Evolutionary conservation across 2,888 invertebrate species (phyloP).

Genomic region (Flexamia atlantica): DNA sequence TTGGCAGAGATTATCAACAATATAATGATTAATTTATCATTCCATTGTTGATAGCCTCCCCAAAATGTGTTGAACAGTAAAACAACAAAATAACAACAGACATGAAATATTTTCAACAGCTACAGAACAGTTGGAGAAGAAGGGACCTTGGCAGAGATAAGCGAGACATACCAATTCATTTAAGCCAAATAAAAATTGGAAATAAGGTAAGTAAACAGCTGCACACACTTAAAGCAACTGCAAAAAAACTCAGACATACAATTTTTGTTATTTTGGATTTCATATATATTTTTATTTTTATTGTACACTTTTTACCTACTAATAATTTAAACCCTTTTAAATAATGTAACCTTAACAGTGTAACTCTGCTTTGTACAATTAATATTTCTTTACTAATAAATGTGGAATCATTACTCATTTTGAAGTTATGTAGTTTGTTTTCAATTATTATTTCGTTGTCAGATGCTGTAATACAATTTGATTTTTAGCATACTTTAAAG

Average conservation of each 20-base stretch:
- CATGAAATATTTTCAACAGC: not conserved
- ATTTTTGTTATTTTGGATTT: not conserved
- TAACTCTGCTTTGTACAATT: too few species aligned
- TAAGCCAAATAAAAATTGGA: constrained; percentile 21
- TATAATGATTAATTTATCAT: not conserved
- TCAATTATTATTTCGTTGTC: too few species aligned
- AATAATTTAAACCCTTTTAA: too few species aligned
- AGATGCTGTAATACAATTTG: too few species aligned
- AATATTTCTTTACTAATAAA: too few species aligned
- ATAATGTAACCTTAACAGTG: too few species aligned
- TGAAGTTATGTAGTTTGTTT: too few species aligned
- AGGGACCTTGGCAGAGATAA: constrained; percentile 24
- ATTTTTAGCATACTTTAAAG: too few species aligned
- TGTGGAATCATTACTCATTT: too few species aligned
- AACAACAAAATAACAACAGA: constrained; percentile 29
- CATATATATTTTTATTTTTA: too few species aligned
- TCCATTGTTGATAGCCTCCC: constrained; percentile 26
- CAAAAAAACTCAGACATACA: not conserved
- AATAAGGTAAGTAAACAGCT: not conserved
- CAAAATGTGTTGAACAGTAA: constrained; percentile 8
- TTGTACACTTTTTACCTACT: too few species aligned
- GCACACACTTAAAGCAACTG: constrained; percentile 33
- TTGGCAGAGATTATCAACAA: constrained; percentile 8
- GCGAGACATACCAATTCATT: not conserved
- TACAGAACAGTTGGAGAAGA: constrained; percentile 33